Conservation (phyloP, 2,113 vertebrate genomes). For the Dunckerocampus dactyliophorus region DNA sequence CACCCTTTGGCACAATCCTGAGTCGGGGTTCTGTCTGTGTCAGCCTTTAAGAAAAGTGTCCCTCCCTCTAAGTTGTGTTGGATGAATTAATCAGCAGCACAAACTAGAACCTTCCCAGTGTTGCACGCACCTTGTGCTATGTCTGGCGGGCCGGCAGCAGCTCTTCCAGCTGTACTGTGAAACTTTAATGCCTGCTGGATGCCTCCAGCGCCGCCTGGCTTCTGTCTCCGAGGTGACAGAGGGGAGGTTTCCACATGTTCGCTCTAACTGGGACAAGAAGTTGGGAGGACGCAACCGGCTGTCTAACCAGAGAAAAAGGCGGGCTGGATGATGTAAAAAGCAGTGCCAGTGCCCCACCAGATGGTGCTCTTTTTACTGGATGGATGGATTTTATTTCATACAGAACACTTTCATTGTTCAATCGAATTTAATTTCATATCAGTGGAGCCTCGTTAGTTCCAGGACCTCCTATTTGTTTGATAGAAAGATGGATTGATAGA, state of each 20-base stretch:
- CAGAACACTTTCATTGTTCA: too few species aligned
- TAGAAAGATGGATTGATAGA: too few species aligned
- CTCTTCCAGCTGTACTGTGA: conserved; percentile 68
- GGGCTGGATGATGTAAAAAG: background rate
- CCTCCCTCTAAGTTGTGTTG: conserved; percentile 36
- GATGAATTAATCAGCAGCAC: conserved; percentile 67
- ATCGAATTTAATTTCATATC: background rate
- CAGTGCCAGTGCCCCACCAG: background rate
- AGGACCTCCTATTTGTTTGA: background rate
- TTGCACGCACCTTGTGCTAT: conserved; percentile 35
- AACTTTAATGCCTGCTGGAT: conserved; percentile 67
- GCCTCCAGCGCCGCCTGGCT: conserved; percentile 51
- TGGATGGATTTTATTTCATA: too few species aligned
- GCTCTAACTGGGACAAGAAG: conserved; percentile 44
- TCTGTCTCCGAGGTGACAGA: conserved; percentile 48
- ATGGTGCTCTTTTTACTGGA: background rate
- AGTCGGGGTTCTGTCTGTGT: conserved; percentile 55
- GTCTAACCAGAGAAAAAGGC: conserved; percentile 27
- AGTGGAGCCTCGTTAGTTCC: background rate
- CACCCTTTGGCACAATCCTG: conserved; percentile 57
- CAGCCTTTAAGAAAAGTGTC: conserved; percentile 40
- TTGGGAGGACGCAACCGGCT: conserved; percentile 10
- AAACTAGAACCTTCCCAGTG: conserved; percentile 65
- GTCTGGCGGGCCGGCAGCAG: conserved; percentile 61
- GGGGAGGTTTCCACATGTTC: conserved; percentile 42